Base-by-base conservation (phyloP, 2,888 invertebrate genomes). In the Entomobrya proxima region DNA sequence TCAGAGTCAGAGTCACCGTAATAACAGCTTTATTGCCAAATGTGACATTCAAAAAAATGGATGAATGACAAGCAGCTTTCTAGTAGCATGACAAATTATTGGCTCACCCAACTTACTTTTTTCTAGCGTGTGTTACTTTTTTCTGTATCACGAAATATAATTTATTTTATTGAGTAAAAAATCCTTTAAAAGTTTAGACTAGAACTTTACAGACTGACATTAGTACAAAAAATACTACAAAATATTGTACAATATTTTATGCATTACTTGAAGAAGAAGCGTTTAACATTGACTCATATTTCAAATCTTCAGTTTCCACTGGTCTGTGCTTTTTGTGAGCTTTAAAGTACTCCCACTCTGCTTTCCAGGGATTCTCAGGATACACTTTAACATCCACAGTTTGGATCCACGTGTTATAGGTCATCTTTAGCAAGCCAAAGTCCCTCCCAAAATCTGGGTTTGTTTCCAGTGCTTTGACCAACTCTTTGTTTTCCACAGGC, bases 351-450 rank as follows among this genome's bases (percentile, higher is more conserved):
- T 78, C 47, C 40, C 35, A 87, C 7, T 87, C 88, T 1, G 79
- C 64, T 35, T 85, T 75, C 87, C 87, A 89, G 2, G 89, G 89
- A 72, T 88, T 85, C 40, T 83, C 58, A 4, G 87, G 82, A 47
- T 74, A 50, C 9, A 81, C 55, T 18, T 77, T 74, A 0, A 88
- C 24, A 44, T 84, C 81, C 7, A 77, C 80, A 15, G 13, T 4
- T 11, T 85, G 30, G 11, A 85, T n/a, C 88, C 89, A 90, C 0
- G 6, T 18, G 2, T 72, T 37, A 64, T 86, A 88, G 7, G 79
- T 35, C 40, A 82, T 61, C 55, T 88, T 87, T 21, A 90, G 89
- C n/a, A 79, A 78, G 4, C 32, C 72, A 67, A 87, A 89, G 35
- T 87, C 61, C 6, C 82, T 72, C n/a, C 77, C 69, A 83, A 90